Conservation (phyloP, 1,140 invertebrate species). For the Heterodera carotae region DNA sequence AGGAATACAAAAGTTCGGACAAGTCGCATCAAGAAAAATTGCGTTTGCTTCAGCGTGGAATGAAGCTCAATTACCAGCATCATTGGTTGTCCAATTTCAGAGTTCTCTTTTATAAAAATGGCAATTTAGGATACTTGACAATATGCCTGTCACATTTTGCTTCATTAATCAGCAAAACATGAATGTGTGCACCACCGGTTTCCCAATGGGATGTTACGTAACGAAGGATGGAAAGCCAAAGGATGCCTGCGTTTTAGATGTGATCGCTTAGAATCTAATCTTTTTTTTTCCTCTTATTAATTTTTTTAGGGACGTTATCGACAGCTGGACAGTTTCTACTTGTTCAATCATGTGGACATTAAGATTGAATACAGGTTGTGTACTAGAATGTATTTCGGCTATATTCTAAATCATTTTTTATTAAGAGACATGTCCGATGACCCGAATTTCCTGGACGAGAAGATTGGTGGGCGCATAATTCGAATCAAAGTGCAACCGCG, state of each 20-base stretch:
- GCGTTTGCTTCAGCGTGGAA: slow-evolving; percentile 82
- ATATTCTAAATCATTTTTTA: slow-evolving; percentile 68
- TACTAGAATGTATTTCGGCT: slow-evolving; percentile 69
- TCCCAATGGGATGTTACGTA: slow-evolving; percentile 91
- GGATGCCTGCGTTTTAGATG: slow-evolving; percentile 74
- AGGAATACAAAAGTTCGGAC: slow-evolving; percentile 74
- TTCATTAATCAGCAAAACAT: slow-evolving; percentile 74
- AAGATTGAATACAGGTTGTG: slow-evolving; percentile 80
- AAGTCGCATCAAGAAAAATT: slow-evolving; percentile 75
- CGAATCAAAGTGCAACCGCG: slow-evolving; percentile 78
- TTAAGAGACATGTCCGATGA: slow-evolving; percentile 75
- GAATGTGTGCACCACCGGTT: slow-evolving; percentile 88
- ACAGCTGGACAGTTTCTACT: slow-evolving; percentile 78
- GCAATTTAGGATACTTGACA: slow-evolving; percentile 74
- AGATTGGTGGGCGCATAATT: slow-evolving; percentile 85
- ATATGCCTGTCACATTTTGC: slow-evolving; percentile 93
- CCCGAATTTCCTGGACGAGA: slow-evolving; percentile 71
- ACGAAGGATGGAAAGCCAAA: slow-evolving; percentile 69
- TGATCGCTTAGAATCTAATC: slow-evolving; percentile 49
- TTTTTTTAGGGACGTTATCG: slow-evolving; percentile 63
- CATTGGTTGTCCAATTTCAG: slow-evolving; percentile 76
- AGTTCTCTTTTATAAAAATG: neutral
- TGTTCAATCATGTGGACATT: slow-evolving; percentile 95
- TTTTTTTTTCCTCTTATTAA: neutral
- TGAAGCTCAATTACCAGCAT: slow-evolving; percentile 95